Evolutionary conservation across 1,140 invertebrate genomes (phyloP).

Genomic region (Cydia splendana): DNA sequence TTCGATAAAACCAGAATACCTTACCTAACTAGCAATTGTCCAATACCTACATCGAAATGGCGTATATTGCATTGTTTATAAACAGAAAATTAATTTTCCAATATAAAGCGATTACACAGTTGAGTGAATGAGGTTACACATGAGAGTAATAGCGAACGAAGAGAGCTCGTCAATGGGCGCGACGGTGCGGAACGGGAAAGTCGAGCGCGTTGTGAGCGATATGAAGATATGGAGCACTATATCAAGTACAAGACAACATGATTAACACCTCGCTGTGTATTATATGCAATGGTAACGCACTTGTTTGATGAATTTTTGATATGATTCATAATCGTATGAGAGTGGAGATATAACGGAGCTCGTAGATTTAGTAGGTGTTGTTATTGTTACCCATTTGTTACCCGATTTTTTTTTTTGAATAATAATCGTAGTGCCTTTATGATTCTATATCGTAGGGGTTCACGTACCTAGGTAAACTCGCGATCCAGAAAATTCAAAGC

Average conservation of each 20-base stretch:
- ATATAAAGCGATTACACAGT: slow-evolving; percentile 33
- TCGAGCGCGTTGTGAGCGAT: slow-evolving; percentile 39
- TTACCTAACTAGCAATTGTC: background rate
- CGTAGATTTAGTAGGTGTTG: too few relatives aligned
- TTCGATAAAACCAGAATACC: background rate
- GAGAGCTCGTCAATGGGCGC: slow-evolving; percentile 59
- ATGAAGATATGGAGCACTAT: slow-evolving; percentile 22
- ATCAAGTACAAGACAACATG: slow-evolving; percentile 16
- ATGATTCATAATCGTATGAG: background rate
- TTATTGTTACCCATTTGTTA: too few relatives aligned
- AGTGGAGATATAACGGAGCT: background rate
- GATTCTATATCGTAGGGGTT: too few relatives aligned
- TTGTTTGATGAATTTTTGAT: background rate
- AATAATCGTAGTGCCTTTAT: too few relatives aligned
- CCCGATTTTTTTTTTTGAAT: too few relatives aligned
- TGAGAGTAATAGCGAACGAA: slow-evolving; percentile 55
- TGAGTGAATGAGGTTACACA: slow-evolving; percentile 43
- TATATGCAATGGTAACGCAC: slow-evolving; percentile 6
- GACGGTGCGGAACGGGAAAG: slow-evolving; percentile 69
- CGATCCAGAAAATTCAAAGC: too few relatives aligned
- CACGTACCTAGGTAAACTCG: too few relatives aligned
- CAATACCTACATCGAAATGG: slow-evolving; percentile 9
- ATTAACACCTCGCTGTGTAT: slow-evolving; percentile 6
- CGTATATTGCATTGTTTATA: slow-evolving; percentile 26
- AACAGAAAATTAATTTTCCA: slow-evolving; percentile 32